Conservation (phyloP, 2,888 invertebrate genomes). For the Carcina quercana region DNA sequence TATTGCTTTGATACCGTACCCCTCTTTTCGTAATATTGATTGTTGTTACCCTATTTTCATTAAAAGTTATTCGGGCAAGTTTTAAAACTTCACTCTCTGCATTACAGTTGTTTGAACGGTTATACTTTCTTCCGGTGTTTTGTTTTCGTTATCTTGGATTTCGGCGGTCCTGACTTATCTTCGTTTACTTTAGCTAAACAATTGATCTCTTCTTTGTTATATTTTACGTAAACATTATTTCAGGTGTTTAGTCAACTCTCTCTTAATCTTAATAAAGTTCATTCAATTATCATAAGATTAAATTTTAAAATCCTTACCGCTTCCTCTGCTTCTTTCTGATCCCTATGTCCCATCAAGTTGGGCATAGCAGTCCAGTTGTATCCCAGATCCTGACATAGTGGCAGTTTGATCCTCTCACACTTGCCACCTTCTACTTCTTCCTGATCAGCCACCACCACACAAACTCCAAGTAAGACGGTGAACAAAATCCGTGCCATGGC, state of each 20-base stretch:
- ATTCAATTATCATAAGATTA: neutral
- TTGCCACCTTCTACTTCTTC: slow-evolving; percentile 68
- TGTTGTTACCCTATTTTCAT: slow-evolving; percentile 8
- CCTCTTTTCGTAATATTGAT: slow-evolving; percentile 12
- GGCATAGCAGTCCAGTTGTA: slow-evolving; percentile 93
- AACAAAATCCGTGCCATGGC: slow-evolving; percentile 59
- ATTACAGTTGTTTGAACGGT: too few species aligned
- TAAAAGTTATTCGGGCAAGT: too few species aligned
- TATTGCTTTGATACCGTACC: slow-evolving; percentile 12
- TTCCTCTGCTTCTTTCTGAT: slow-evolving; percentile 86
- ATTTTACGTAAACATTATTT: too few species aligned
- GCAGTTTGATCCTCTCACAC: slow-evolving; percentile 86
- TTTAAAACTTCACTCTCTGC: too few species aligned
- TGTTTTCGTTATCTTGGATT: too few species aligned
- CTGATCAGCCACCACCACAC: slow-evolving; percentile 57
- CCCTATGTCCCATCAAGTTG: slow-evolving; percentile 86
- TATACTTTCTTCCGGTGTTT: too few species aligned
- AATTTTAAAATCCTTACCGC: slow-evolving; percentile 73
- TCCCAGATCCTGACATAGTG: slow-evolving; percentile 86
- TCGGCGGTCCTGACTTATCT: too few species aligned
- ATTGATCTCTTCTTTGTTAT: too few species aligned
- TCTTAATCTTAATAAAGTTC: slow-evolving; percentile 7
- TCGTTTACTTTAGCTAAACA: too few species aligned
- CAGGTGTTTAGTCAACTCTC: too few species aligned
- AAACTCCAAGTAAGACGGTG: slow-evolving; percentile 39